Evolutionary conservation across 2,888 invertebrate species (phyloP), one percentile per base, ranked within the genome.

Genomic region (Heliconius aoede): DNA sequence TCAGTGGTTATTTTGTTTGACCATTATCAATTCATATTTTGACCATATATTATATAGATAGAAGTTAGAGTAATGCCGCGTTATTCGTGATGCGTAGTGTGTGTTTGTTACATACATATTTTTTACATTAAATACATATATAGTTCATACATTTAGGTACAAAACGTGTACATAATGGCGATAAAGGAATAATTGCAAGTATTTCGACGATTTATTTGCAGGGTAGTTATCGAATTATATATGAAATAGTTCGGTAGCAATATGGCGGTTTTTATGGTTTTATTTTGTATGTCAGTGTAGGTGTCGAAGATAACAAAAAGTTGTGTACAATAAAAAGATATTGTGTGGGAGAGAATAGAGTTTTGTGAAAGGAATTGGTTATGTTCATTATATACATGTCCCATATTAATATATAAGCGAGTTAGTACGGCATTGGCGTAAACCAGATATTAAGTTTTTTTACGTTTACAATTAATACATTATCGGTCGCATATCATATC

Each of bases 371-470:
- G 74, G 36, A 76, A 62, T 71, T 11, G 24, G 69, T 79, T 79
- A 81, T 73, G 36, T 64, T 76, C 76, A 62, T 72, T 81, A 81
- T 82, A 79, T 82, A 82, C 81, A 81, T 72, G 61, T 75, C 81
- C 80, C 79, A 77, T 76, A 81, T 80, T 81, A 86, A 80, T 86
- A 83, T 75, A 77, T 71, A 94, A 94, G 94, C 94, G 84, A 87
- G 92, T 94, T 94, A 94, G 93, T 93, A 89, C 88, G 88, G 91
- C 90, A 85, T 86, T 91, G 91, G 91, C 89, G 88, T 93, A 93
- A 94, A 94, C 94, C 94, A 94, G 94, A 93, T 94, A 94, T 94
- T 89, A 89, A 87, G 86, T 91, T 90, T 46, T 46, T 46, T 46
- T 90, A 89, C 89, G 83, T 76, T 79, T 72, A 86, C 88, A 88